These are phyloP conservation scores for Genyomyrus donnyi DNA, from an alignment of 2,113 vertebrate genomes.

Conservation along the genomic window DNA sequence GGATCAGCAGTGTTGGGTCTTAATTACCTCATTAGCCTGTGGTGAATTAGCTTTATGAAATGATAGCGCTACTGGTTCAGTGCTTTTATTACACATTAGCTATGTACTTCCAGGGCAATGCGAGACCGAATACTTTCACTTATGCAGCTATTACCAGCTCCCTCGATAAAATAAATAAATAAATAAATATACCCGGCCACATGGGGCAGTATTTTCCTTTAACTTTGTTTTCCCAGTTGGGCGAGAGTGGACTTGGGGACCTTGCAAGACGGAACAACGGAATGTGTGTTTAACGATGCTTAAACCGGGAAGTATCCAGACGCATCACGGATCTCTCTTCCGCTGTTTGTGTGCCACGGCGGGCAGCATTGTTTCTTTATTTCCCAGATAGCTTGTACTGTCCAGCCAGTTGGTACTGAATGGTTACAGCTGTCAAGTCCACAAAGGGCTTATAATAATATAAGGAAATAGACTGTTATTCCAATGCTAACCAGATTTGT, in stretches of 20 bases:
- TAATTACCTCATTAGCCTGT: constrained; percentile 36
- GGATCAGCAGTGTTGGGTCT: constrained; percentile 31
- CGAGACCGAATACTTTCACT: not conserved
- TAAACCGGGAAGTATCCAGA: not conserved
- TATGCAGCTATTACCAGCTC: not conserved
- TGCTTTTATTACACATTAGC: not conserved
- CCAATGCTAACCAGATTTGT: constrained; percentile 45
- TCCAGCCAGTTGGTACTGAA: constrained; percentile 70
- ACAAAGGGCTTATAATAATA: constrained; percentile 60
- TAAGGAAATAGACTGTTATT: constrained; percentile 52
- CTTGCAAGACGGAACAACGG: not conserved
- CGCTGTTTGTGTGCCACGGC: not conserved
- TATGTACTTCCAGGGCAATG: not conserved
- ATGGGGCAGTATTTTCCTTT: constrained; percentile 43
- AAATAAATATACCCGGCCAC: not conserved
- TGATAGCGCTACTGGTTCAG: not conserved
- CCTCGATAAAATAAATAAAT: not conserved
- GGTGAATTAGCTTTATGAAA: constrained; percentile 35
- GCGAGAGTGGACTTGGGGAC: not conserved
- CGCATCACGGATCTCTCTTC: not conserved
- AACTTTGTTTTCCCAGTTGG: not conserved
- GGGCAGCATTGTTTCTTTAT: not conserved
- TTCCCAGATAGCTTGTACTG: constrained; percentile 14
- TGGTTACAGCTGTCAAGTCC: constrained; percentile 56
- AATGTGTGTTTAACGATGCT: not conserved